Evolutionary conservation across 2,888 invertebrate species (phyloP).

Genomic region (Meteorus colon): DNA sequence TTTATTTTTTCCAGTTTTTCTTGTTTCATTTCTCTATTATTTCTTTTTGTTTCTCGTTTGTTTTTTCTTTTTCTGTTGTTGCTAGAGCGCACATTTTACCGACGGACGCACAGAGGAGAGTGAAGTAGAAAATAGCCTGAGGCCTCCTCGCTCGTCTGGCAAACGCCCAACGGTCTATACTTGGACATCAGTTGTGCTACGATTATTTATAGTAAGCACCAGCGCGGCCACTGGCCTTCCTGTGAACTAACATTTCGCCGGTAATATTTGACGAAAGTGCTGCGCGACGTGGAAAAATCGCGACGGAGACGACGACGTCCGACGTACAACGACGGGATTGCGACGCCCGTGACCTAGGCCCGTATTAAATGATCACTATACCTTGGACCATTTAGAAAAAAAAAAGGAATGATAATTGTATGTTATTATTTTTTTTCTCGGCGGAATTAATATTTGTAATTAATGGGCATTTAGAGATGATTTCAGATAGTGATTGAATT

Average conservation of each 20-base stretch:
- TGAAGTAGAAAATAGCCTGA: slow-evolving; percentile 68
- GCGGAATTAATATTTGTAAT: background rate
- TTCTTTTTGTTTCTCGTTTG: background rate
- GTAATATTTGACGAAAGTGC: slow-evolving; percentile 56
- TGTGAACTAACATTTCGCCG: slow-evolving; percentile 74
- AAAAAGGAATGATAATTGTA: background rate
- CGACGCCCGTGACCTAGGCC: slow-evolving; percentile 76
- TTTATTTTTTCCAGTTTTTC: background rate
- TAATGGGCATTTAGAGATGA: background rate
- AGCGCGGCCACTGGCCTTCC: slow-evolving; percentile 74
- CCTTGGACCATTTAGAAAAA: slow-evolving; percentile 46
- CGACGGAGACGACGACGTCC: slow-evolving; percentile 46
- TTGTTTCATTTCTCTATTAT: background rate
- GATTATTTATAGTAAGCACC: slow-evolving; percentile 82
- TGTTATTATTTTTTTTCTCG: slow-evolving; percentile 18
- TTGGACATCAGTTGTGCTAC: slow-evolving; percentile 84
- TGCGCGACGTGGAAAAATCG: slow-evolving; percentile 45
- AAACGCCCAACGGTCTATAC: slow-evolving; percentile 88
- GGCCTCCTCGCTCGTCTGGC: slow-evolving; percentile 78
- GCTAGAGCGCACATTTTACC: slow-evolving; percentile 33
- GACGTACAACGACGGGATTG: slow-evolving; percentile 17
- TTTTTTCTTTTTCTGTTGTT: background rate
- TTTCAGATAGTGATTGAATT: too few species aligned
- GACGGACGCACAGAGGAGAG: slow-evolving; percentile 43
- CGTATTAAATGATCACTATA: slow-evolving; percentile 69